Conservation (phyloP, 1,140 invertebrate genomes). For the Artemia franciscana region DNA sequence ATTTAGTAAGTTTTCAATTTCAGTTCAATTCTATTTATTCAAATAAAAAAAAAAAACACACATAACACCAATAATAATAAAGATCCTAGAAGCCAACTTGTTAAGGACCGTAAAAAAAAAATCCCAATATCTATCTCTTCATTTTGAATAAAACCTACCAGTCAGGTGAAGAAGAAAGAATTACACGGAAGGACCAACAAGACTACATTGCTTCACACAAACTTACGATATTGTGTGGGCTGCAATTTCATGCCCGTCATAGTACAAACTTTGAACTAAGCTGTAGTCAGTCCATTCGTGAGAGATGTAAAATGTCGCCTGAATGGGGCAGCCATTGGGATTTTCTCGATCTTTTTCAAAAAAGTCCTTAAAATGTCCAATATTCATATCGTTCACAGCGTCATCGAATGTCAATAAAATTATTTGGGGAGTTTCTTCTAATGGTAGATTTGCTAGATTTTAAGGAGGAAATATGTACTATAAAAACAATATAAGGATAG, state of each 20-base stretch:
- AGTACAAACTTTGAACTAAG: constrained; percentile 83
- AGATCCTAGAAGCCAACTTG: too few relatives aligned
- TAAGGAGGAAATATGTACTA: too few relatives aligned
- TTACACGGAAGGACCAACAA: neutral
- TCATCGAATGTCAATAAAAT: constrained; percentile 81
- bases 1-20: too few relatives aligned
- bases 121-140: too few relatives aligned
- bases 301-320: constrained; percentile 86
- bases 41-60: too few relatives aligned
- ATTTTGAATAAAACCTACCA: too few relatives aligned
- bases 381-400: constrained; percentile 81
- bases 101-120: too few relatives aligned
- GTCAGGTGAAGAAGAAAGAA: neutral
- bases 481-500: too few relatives aligned
- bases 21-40: too few relatives aligned
- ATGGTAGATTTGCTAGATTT: constrained; percentile 26
- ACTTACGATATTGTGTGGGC: constrained; percentile 85
- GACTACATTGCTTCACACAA: too few relatives aligned
- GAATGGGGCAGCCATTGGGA: constrained; percentile 84
- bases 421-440: constrained; percentile 66
- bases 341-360: constrained; percentile 74
- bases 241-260: constrained; percentile 81
- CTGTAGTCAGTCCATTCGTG: constrained; percentile 96
- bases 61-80: too few relatives aligned
- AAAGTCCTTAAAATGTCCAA: constrained; percentile 60